Evolutionary conservation across 2,113 vertebrate species (phyloP).

Genomic region (Anolis sagrei): DNA sequence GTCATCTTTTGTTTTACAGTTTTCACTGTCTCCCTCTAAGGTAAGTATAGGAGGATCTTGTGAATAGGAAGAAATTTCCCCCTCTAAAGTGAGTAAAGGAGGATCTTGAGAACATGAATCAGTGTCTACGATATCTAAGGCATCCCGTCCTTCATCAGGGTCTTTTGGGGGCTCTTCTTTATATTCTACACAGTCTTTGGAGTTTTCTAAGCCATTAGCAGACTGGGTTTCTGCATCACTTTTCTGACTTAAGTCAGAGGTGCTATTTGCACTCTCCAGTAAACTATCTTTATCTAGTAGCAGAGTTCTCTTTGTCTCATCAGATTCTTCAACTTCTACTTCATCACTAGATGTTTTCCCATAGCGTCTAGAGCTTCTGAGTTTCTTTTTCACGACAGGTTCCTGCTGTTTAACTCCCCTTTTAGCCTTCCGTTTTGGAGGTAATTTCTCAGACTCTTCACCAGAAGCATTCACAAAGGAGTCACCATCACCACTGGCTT

Average conservation of each 20-base stretch:
- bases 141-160: conserved; percentile 44
- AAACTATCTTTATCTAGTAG: conserved; percentile 66
- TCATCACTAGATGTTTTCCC: conserved; percentile 73
- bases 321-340: conserved; percentile 77
- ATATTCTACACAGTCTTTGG: conserved; percentile 53
- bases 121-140: conserved; percentile 23
- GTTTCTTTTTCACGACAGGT: conserved; percentile 82
- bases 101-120: conserved; percentile 49
- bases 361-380: conserved; percentile 71
- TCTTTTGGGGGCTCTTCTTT: conserved; percentile 45
- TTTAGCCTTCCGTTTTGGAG: conserved; percentile 82
- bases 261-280: conserved; percentile 59
- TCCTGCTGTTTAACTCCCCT: conserved; percentile 77
- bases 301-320: conserved; percentile 62
- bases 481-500: conserved; percentile 72
- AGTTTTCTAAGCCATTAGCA: conserved; percentile 66
- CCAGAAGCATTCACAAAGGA: conserved; percentile 69
- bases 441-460: conserved; percentile 68
- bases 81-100: conserved; percentile 35
- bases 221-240: conserved; percentile 57
- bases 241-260: conserved; percentile 30
- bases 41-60: conserved; percentile 43
- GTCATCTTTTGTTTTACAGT: conserved; percentile 40
- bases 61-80: conserved; percentile 38
- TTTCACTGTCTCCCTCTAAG: conserved; percentile 43